These are phyloP conservation scores for Andrena flavipes DNA, from an alignment of 2,888 invertebrate genomes.

Conservation along the genomic window DNA sequence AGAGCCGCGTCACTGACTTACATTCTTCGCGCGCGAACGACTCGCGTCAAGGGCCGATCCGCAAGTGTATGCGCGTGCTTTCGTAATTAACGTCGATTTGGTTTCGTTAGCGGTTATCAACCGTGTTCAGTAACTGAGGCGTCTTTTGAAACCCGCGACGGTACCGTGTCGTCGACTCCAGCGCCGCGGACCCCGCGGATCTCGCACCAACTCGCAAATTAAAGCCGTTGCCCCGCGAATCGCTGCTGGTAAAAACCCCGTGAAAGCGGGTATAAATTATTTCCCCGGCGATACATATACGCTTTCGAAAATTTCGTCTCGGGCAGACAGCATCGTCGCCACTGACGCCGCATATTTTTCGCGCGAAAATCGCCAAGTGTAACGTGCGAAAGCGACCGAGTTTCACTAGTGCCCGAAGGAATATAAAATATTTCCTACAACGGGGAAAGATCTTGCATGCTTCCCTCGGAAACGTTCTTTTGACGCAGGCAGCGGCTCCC, in stretches of 20 bases:
- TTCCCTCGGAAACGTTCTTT: neutral
- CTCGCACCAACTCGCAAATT: slow-evolving; percentile 24
- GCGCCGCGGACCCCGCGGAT: neutral
- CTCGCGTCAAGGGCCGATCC: slow-evolving; percentile 35
- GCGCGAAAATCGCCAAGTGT: slow-evolving; percentile 37
- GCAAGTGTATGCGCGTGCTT: slow-evolving; percentile 42
- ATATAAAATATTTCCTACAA: slow-evolving; percentile 10
- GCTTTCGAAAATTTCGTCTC: slow-evolving; percentile 59
- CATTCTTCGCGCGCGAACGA: slow-evolving; percentile 28
- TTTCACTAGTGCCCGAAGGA: slow-evolving; percentile 23
- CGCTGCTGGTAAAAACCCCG: slow-evolving; percentile 26
- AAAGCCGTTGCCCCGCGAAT: slow-evolving; percentile 15
- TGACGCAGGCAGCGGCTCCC: slow-evolving; percentile 13
- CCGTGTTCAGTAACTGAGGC: slow-evolving; percentile 53
- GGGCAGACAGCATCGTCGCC: slow-evolving; percentile 8
- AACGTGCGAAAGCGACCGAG: slow-evolving; percentile 45
- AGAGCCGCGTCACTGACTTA: slow-evolving; percentile 25
- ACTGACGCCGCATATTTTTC: slow-evolving; percentile 32
- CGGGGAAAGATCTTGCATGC: neutral
- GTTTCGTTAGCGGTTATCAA: slow-evolving; percentile 54
- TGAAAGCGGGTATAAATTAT: slow-evolving; percentile 58
- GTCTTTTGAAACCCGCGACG: slow-evolving; percentile 22
- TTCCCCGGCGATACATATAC: neutral
- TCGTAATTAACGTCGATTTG: slow-evolving; percentile 65
- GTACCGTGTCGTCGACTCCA: slow-evolving; percentile 30